Conservation (phyloP, 1,140 invertebrate genomes). For the Rhopalosiphum maidis region DNA sequence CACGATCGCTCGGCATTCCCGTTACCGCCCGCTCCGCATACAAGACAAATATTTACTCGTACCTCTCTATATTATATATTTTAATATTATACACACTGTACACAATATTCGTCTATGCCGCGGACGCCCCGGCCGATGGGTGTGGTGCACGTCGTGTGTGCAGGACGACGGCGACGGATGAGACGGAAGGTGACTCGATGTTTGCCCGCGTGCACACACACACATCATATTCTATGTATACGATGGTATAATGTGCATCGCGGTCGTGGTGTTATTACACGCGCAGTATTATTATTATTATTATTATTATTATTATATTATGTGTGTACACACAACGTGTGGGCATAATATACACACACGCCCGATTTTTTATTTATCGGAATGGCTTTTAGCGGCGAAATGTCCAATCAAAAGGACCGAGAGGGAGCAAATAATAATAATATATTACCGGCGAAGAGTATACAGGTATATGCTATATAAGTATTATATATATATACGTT, state of each 20-base stretch:
- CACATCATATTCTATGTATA: background rate
- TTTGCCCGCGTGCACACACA: background rate
- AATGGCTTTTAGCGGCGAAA: slow-evolving; percentile 55
- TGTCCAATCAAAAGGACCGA: slow-evolving; percentile 50
- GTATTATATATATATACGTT: background rate
- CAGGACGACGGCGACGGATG: background rate
- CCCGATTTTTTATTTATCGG: slow-evolving; percentile 46
- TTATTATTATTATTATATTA: slow-evolving; percentile 48
- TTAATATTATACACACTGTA: background rate
- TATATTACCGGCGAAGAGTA: background rate
- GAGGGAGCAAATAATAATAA: slow-evolving; percentile 9
- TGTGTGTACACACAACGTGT: slow-evolving; percentile 3
- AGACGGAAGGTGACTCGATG: background rate
- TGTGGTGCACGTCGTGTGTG: background rate
- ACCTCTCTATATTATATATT: background rate
- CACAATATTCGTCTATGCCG: background rate
- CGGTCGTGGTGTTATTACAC: slow-evolving; percentile 25
- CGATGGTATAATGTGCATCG: background rate
- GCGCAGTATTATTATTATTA: slow-evolving; percentile 21
- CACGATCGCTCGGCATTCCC: background rate
- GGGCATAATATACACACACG: background rate
- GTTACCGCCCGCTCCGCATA: background rate
- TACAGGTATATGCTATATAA: background rate
- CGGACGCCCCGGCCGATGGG: background rate
- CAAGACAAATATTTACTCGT: background rate